Evolutionary conservation across 35 echinoderm and acorn worm species (phyloP), one percentile per base, ranked within the genome.

Genomic region (Stichopus chloronotus): DNA sequence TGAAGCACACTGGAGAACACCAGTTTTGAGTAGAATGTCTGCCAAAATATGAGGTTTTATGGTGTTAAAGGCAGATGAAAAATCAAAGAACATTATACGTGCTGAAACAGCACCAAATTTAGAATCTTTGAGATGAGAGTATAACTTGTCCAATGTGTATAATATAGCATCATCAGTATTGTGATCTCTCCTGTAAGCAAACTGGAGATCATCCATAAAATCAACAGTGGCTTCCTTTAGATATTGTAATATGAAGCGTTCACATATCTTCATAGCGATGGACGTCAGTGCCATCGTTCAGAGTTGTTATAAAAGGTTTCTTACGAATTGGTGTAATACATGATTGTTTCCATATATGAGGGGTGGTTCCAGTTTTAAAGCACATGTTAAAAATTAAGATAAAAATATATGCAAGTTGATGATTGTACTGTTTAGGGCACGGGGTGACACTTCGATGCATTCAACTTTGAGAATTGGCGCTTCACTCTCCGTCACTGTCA

Each of bases 121-220:
- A 24, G 78, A 80, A 21, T 80, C 52, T 53, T 80, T 13, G 21
- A 30, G 78, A 53, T 80, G 78, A 80, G 5, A 80, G 21, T 25
- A 80, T 53, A 80, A 11, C 4, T 7, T 80, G 78, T 80, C 78
- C 21, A 80, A 21, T 24, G 78, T 24, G 19, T 16, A 80, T 22
- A 80, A 22, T 11, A 8, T 24, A 25, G 21, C 78, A 80, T 12
- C 78, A 11, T 80, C 21, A 17, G 12, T 80, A 4, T 80, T 80
- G 10, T 13, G 21, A 7, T 80, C 2, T 80, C 21, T 80, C 21
- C 78, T 53, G 21, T 53, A 12, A 11, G 78, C 9, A 80, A 80
- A n/a, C 78, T 80, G 78, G 52, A 80, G 78, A 80, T 80, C 78
- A 53, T 80, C 78, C 78, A 80, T 4, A 80, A 80, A 21, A 80